Evolutionary conservation across 1,140 invertebrate genomes (phyloP), one percentile per base, ranked within the genome.

Genomic region (Meloidogyne exigua): DNA sequence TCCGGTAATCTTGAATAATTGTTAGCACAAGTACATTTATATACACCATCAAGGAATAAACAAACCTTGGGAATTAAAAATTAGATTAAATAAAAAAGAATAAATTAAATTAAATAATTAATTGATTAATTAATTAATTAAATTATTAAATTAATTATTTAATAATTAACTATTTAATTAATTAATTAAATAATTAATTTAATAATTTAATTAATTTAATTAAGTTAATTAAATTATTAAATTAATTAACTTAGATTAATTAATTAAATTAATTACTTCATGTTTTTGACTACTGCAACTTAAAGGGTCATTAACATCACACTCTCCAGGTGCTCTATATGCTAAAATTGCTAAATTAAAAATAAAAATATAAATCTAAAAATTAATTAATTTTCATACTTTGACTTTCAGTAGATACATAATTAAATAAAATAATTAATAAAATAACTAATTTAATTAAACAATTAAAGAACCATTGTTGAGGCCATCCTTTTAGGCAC

Each of bases 251-350:
- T n/a, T n/a, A n/a, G n/a, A n/a, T n/a, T n/a, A n/a, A 26, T n/a
- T 9, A 32, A 32, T 2, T 13, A 28, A 69, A 25, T 12, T 62
- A 21, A 10, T 44, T 21, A 87, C 84, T 77, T 88, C 85, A 42
- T 75, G 64, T 42, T 88, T 87, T 3, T 75, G 63, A 49, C 84
- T 79, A 74, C 86, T 81, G 57, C 85, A 87, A 76, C 83, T 84
- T 76, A 87, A 77, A 49, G 85, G 85, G 78, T 87, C 85, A 64
- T 85, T 87, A 13, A 87, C 85, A 72, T 88, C 78, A 71, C 85
- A 87, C 68, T 87, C 85, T n/a, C 87, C 85, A n/a, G 84, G 69
- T 57, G 69, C 62, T 26, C 21, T 23, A 12, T 73, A 73, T 23
- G 72, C 72, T 73, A 26, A 73, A 65, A 26, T 66, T 23, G 23